These are phyloP conservation scores for Tragelaphus buxtoni DNA, from an alignment of 2,113 vertebrate species.

Conservation along the genomic window DNA sequence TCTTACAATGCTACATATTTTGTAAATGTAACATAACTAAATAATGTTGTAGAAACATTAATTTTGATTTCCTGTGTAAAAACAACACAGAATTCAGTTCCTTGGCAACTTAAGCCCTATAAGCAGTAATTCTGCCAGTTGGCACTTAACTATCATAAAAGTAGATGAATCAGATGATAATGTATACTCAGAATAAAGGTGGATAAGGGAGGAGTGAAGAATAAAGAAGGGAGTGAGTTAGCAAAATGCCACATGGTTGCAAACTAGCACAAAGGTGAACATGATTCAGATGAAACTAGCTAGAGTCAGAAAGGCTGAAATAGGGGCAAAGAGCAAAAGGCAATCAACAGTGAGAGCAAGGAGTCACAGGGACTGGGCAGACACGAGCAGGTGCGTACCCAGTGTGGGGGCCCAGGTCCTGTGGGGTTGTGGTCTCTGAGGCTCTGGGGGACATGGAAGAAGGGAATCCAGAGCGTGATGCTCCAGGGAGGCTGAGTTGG, in stretches of 20 bases:
- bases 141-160: constrained; percentile 35
- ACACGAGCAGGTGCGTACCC: constrained; percentile 40
- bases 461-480: background rate
- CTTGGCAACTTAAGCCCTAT: constrained; percentile 4
- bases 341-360: background rate
- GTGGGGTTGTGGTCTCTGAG: background rate
- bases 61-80: background rate
- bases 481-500: background rate
- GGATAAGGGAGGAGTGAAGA: background rate
- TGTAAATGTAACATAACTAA: background rate
- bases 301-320: constrained; percentile 35
- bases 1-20: background rate
- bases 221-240: constrained; percentile 54
- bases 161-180: background rate
- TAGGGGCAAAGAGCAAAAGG: constrained; percentile 66
- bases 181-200: constrained; percentile 4
- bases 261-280: constrained; percentile 57
- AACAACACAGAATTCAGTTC: constrained; percentile 16
- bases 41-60: background rate
- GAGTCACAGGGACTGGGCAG: background rate
- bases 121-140: constrained; percentile 26
- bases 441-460: background rate
- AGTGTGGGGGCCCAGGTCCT: background rate
- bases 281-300: background rate
- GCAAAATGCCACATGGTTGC: constrained; percentile 26